These are phyloP conservation scores for Dorcus parallelipipedus DNA, from an alignment of 2,888 invertebrate species.

Conservation along the genomic window DNA sequence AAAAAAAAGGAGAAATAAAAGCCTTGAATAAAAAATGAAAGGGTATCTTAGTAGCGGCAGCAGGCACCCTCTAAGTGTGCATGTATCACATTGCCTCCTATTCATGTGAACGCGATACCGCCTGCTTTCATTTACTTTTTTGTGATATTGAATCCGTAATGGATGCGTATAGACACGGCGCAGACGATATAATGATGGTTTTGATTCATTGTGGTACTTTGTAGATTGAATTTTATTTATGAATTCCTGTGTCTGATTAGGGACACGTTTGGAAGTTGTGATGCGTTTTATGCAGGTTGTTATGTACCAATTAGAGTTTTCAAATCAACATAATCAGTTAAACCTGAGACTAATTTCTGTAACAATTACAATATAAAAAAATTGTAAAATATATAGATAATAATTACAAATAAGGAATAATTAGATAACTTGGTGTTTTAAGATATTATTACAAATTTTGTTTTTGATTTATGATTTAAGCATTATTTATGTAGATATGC, in stretches of 20 bases:
- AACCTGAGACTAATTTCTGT: no score
- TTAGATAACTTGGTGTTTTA: no score
- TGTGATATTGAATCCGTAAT: conserved; percentile 29
- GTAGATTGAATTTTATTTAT: not conserved
- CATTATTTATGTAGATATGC: no score
- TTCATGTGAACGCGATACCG: conserved; percentile 26
- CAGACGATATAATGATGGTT: conserved; percentile 32
- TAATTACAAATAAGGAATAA: no score
- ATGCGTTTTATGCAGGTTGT: no score
- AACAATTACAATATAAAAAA: no score
- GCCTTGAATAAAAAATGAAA: conserved; percentile 16
- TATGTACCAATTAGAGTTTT: no score
- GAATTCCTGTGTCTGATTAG: not conserved
- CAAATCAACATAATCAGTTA: no score
- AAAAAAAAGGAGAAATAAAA: no score
- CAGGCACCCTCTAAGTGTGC: conserved; percentile 24
- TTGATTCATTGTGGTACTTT: not conserved
- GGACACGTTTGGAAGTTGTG: not conserved
- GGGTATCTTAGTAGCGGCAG: conserved; percentile 30
- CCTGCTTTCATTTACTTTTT: conserved; percentile 29
- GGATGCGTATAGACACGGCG: conserved; percentile 26
- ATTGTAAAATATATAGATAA: no score
- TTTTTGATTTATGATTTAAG: no score
- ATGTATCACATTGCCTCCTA: conserved; percentile 24
- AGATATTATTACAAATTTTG: no score